Conservation (phyloP, 2,797 vertebrate genomes). For the Otolemur crassicaudatus region DNA sequence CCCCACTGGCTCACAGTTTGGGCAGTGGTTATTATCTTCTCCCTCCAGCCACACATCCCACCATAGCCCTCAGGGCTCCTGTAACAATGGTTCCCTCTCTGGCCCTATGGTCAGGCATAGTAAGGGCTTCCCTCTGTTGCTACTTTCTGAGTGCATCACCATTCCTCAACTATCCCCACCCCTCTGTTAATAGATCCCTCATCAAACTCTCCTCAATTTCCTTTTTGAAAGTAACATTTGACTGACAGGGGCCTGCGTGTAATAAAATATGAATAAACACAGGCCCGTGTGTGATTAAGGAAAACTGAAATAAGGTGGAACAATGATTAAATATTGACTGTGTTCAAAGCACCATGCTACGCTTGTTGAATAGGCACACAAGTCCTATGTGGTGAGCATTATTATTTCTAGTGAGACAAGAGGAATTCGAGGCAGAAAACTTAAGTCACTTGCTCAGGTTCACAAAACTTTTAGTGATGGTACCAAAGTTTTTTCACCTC, state of each 20-base stretch:
- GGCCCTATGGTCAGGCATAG: neutral
- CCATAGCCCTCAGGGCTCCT: neutral
- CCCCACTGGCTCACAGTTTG: neutral
- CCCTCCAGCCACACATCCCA: neutral
- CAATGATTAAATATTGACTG: neutral
- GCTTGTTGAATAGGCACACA: no score
- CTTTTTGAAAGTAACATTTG: neutral
- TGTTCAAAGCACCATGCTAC: neutral
- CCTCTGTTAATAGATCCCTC: neutral
- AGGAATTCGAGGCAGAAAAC: neutral
- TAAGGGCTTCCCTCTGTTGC: neutral
- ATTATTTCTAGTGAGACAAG: neutral
- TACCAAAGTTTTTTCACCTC: neutral
- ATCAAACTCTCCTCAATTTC: neutral
- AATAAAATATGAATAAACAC: neutral
- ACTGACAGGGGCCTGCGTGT: neutral
- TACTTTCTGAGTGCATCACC: neutral
- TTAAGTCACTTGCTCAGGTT: neutral
- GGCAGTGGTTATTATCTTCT: neutral
- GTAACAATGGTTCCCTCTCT: neutral
- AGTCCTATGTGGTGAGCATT: neutral
- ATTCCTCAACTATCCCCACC: neutral
- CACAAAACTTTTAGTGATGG: neutral
- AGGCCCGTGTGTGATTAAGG: no score
- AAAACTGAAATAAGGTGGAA: neutral